phyloP scores from a whole-genome alignment of 1,140 invertebrate genomes.

The Panulirus ornatus region DNA sequence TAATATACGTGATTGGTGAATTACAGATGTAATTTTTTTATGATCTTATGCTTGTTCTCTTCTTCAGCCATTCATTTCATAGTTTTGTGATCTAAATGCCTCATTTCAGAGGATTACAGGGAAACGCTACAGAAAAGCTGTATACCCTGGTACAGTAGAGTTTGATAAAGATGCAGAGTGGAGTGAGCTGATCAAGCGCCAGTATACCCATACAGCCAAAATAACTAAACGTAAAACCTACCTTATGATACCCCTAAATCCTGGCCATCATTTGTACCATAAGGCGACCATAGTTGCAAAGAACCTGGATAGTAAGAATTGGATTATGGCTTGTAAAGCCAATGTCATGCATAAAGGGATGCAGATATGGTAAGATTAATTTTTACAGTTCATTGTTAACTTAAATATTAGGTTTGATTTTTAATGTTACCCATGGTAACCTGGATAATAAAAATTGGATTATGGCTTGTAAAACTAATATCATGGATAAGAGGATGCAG shows the following conservation, averaged over 20 bases:
- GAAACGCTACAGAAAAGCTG: conserved; percentile 37
- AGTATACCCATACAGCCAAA: conserved; percentile 37
- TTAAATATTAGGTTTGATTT: too few relatives aligned
- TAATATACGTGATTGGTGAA: too few relatives aligned
- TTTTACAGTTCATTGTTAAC: too few relatives aligned
- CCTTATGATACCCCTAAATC: conserved; percentile 48
- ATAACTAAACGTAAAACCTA: conserved; percentile 9
- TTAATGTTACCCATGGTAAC: too few relatives aligned
- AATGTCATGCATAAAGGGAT: not conserved
- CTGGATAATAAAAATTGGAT: conserved; percentile 70
- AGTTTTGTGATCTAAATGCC: not conserved
- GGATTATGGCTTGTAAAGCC: conserved; percentile 66
- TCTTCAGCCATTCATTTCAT: too few relatives aligned
- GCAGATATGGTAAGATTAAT: conserved; percentile 42
- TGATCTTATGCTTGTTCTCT: too few relatives aligned
- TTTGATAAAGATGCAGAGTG: conserved; percentile 36
- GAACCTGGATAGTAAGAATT: conserved; percentile 66
- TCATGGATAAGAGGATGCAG: not conserved
- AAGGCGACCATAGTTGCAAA: conserved; percentile 58
- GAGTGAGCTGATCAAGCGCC: conserved; percentile 22
- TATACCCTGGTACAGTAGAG: conserved; percentile 25
- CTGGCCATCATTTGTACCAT: conserved; percentile 56
- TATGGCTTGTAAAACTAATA: conserved; percentile 51
- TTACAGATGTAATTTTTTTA: too few relatives aligned
- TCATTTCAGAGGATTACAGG: conserved; percentile 51